Percentiles rank a stretch among this genome's conserved stretches.
Evolutionary conservation across 2,797 vertebrate genomes (phyloP).

Genomic region (Lacerta bilineata): DNA sequence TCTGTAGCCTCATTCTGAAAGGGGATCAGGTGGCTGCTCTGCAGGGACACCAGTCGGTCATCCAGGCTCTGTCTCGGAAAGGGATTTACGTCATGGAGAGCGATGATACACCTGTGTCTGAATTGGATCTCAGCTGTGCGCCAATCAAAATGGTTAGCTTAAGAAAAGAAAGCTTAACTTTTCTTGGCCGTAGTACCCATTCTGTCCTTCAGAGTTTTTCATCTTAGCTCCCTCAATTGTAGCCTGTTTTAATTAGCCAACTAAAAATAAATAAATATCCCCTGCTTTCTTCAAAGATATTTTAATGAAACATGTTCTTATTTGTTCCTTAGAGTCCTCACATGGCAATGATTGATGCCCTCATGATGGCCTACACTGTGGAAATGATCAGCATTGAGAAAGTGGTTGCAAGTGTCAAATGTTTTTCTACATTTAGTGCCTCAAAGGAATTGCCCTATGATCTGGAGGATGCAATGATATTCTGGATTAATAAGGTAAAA

Average conservation of each 20-base stretch:
- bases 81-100: slow-evolving; percentile 98
- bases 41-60: slow-evolving; percentile 94
- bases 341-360: slow-evolving; percentile 97
- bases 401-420: slow-evolving; percentile 95
- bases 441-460: slow-evolving; percentile 98
- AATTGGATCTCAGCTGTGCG: slow-evolving; percentile 87
- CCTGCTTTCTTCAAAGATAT: background rate
- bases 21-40: slow-evolving; percentile 93
- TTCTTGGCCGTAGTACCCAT: background rate
- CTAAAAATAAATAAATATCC: too few relatives aligned
- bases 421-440: slow-evolving; percentile 98
- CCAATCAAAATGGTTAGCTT: slow-evolving; percentile 98
- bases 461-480: slow-evolving; percentile 98
- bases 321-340: slow-evolving; percentile 89
- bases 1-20: slow-evolving; percentile 95
- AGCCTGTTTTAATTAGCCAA: background rate
- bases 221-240: background rate
- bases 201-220: background rate
- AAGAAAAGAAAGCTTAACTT: background rate
- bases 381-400: slow-evolving; percentile 99
- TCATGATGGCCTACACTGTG: slow-evolving; percentile 99
- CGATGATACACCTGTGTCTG: slow-evolving; percentile 91
- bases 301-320: background rate
- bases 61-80: slow-evolving; percentile 94
- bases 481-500: slow-evolving; percentile 99